These are phyloP conservation scores for Ceratosolen fusciceps DNA, from an alignment of 1,140 invertebrate species.

Conservation along the genomic window DNA sequence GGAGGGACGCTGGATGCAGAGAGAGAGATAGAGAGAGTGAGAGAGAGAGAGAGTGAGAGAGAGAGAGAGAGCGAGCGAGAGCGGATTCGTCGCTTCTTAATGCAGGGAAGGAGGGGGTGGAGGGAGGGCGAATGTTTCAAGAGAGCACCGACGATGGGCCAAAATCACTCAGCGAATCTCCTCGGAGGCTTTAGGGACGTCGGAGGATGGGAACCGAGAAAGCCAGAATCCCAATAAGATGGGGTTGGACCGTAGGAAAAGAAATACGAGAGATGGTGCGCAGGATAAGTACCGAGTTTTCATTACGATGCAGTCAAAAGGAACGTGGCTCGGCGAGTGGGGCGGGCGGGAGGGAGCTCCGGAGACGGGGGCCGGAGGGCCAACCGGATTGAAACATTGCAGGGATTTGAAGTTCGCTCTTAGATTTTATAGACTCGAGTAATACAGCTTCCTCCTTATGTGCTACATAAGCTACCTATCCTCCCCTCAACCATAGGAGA, in stretches of 20 bases:
- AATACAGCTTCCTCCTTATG: constrained; percentile 11
- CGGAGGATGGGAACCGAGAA: neutral
- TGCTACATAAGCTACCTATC: neutral
- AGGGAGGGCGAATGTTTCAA: constrained; percentile 42
- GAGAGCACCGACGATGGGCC: neutral
- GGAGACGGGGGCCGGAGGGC: neutral
- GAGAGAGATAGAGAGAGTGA: too few relatives aligned
- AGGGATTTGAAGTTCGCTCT: constrained; percentile 22
- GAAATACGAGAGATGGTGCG: constrained; percentile 16
- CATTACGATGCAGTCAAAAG: constrained; percentile 45
- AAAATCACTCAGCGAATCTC: neutral
- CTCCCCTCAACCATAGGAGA: too few relatives aligned
- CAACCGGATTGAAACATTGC: constrained; percentile 36
- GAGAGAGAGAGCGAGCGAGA: too few relatives aligned
- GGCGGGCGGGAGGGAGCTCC: too few relatives aligned
- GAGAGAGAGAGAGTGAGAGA: too few relatives aligned
- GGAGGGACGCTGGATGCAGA: too few relatives aligned
- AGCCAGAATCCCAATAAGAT: constrained; percentile 43
- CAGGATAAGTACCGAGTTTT: constrained; percentile 40
- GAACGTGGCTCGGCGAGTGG: too few relatives aligned
- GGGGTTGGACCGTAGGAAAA: neutral
- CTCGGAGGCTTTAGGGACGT: too few relatives aligned
- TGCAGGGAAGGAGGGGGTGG: too few relatives aligned
- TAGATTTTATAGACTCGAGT: constrained; percentile 17
- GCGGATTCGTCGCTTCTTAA: constrained; percentile 20